Evolutionary conservation across 2,797 vertebrate species (phyloP).

Genomic region (Arrhamphus sclerolepis): DNA sequence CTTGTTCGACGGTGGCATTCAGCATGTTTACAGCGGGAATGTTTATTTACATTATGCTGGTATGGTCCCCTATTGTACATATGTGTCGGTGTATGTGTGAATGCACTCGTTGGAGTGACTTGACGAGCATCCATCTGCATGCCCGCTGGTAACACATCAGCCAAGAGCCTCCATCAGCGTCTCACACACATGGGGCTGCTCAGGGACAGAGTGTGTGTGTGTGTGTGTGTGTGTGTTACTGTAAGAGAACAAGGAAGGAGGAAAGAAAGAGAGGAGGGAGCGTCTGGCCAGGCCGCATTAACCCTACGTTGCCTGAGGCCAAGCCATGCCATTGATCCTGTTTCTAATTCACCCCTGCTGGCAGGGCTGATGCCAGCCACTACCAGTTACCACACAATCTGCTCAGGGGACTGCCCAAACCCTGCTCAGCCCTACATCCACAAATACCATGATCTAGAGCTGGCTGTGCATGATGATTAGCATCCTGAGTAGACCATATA

Average conservation of each 20-base stretch:
- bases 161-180: constrained; percentile 74
- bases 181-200: constrained; percentile 59
- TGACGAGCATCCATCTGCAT: constrained; percentile 79
- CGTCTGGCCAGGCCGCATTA: constrained; percentile 75
- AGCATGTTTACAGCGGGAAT: too few species aligned
- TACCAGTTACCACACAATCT: constrained; percentile 78
- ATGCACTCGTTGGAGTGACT: constrained; percentile 60
- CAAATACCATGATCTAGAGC: constrained; percentile 43
- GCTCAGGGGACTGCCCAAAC: constrained; percentile 67
- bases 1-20: too few species aligned
- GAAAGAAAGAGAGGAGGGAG: constrained; percentile 32
- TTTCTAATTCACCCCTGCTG: constrained; percentile 82
- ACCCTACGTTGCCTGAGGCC: constrained; percentile 73
- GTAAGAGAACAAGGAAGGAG: constrained; percentile 32
- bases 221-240: constrained; percentile 17
- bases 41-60: neutral
- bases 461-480: constrained; percentile 40
- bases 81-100: constrained; percentile 6
- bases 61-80: constrained; percentile 1
- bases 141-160: constrained; percentile 79
- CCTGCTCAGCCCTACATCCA: constrained; percentile 48
- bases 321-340: constrained; percentile 73
- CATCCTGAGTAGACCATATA: constrained; percentile 26
- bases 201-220: constrained; percentile 21
- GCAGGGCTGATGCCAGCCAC: constrained; percentile 73